Percentiles rank a stretch among this genome's conserved stretches.
These are phyloP conservation scores for Empidonax traillii DNA, from an alignment of 2,113 vertebrate genomes.

Conservation along the genomic window DNA sequence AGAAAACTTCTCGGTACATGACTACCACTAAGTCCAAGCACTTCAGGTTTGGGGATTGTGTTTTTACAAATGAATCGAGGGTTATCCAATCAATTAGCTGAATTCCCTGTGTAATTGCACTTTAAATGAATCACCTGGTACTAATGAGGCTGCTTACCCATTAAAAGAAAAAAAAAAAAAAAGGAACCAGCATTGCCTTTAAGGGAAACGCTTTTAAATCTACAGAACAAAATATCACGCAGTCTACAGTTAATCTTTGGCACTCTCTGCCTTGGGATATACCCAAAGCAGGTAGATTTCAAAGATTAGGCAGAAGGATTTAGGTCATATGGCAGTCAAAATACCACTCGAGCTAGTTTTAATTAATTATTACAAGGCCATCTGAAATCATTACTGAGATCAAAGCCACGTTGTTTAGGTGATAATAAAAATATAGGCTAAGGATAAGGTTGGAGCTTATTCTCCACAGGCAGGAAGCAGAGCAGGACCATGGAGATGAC, in stretches of 20 bases:
- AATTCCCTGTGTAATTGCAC: slow-evolving; percentile 62
- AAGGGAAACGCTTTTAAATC: neutral
- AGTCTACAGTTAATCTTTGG: neutral
- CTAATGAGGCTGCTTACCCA: slow-evolving; percentile 35
- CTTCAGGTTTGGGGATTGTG: slow-evolving; percentile 45
- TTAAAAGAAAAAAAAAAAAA: neutral
- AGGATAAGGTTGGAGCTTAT: neutral
- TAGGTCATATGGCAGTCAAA: neutral
- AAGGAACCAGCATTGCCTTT: neutral
- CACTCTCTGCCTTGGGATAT: neutral
- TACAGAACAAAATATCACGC: neutral
- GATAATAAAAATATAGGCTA: neutral
- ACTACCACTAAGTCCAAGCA: slow-evolving; percentile 58
- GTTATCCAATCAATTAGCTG: slow-evolving; percentile 57
- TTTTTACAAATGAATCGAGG: slow-evolving; percentile 70
- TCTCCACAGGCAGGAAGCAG: neutral
- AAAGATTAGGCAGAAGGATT: neutral
- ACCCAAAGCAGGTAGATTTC: neutral
- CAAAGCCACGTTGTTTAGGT: neutral
- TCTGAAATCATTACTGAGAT: neutral
- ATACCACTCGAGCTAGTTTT: neutral
- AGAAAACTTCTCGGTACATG: slow-evolving; percentile 52
- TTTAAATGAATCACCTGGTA: slow-evolving; percentile 66
- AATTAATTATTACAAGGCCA: neutral
- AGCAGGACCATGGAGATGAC: neutral